Conservation (phyloP, 2,113 vertebrate species). For the Lepidothrix coronata region DNA sequence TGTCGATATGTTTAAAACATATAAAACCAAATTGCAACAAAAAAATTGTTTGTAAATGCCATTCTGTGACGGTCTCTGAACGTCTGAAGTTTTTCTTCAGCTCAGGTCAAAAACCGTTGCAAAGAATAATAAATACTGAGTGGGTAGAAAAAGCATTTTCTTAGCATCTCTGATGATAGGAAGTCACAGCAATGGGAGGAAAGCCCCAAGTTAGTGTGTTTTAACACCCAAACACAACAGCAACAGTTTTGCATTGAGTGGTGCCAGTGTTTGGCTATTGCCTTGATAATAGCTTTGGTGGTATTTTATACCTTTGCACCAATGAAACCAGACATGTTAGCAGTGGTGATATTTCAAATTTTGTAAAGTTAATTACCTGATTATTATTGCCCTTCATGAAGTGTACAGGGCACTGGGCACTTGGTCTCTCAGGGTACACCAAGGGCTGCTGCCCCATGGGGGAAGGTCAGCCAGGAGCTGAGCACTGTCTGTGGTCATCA, state of each 20-base stretch:
- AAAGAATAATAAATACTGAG: neutral
- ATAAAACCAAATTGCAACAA: neutral
- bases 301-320: neutral
- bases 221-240: neutral
- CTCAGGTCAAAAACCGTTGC: neutral
- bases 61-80: neutral
- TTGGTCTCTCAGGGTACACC: neutral
- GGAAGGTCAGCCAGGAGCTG: conserved; percentile 14
- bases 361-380: neutral
- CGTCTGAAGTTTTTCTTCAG: neutral
- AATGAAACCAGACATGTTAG: neutral
- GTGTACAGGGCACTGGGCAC: neutral
- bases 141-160: neutral
- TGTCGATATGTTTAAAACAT: neutral
- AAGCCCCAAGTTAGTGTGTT: neutral
- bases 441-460: neutral
- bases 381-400: neutral
- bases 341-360: neutral
- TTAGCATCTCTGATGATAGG: neutral
- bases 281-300: neutral
- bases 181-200: neutral
- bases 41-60: neutral
- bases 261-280: neutral
- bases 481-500: neutral
- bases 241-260: neutral